Evolutionary conservation across 2,113 vertebrate genomes (phyloP), one percentile per base, ranked within the genome.

Genomic region (Paedocypris sp.): DNA sequence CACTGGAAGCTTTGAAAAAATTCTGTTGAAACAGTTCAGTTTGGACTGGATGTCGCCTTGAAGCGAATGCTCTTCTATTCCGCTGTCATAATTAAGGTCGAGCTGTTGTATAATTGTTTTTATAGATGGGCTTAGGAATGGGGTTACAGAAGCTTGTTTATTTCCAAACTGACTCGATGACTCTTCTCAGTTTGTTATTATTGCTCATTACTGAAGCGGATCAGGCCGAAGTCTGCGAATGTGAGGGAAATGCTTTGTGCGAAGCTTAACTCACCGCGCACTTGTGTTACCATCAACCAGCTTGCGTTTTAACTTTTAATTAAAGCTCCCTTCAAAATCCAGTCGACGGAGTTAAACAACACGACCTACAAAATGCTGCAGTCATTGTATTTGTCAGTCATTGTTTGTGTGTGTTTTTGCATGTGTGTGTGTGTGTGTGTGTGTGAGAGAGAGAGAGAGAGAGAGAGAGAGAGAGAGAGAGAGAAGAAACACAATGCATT

Each of bases 201-300:
- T 72, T 77, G 74, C 79, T 81, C 79, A 83, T 83, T 83, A 82
- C 74, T 76, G 75, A 53, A 76, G 73, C 77, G 75, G 81, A 78
- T 75, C 78, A 73, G 75, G 74, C 76, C 74, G 75, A 75, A 73
- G 77, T 72, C 74, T 69, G 67, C 10, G 47, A 53, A 48, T 75
- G 56, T 59, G 61, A 48, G 25, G 46, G 42, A 65, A 42, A 57
- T 68, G 41, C 68, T 62, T 58, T 52, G 43, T 45, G 39, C 46
- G 18, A 49, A 38, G 35, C 29, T 23, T 22, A 13, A 5, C 41
- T 11, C 16, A 35, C 13, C 6, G 45, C 43, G 49, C 38, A 20
- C 45, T 15, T 19, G 39, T 33, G 38, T 41, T 49, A 15, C 18
- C 29, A 22, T 35, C 20, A 4, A 22, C 35, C 11, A 12, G 33